phyloP scores from a whole-genome alignment of 2,113 vertebrate species.

The Gallinago jamesoni region DNA sequence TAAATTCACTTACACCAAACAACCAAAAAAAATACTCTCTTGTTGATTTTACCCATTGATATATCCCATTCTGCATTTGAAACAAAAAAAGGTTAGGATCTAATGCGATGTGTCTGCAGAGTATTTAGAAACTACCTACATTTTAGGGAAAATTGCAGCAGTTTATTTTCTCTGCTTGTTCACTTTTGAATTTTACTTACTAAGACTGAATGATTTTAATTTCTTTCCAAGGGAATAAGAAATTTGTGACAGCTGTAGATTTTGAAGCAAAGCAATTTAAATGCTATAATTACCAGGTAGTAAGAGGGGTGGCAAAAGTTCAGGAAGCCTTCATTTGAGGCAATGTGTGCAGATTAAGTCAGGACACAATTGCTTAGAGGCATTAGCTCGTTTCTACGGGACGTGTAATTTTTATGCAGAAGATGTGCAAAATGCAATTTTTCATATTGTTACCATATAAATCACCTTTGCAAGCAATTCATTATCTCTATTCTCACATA shows the following conservation, averaged over 20 bases:
- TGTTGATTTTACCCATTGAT: not conserved
- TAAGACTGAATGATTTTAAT: not conserved
- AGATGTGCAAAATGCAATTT: not conserved
- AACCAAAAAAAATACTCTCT: not conserved
- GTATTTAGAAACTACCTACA: not conserved
- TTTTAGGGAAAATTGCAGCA: not conserved
- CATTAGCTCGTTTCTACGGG: not conserved
- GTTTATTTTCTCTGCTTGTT: not conserved
- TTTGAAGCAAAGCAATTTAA: conserved; percentile 6
- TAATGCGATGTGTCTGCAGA: not conserved
- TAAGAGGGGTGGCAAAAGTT: not conserved
- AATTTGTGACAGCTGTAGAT: not conserved
- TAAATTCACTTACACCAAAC: not conserved
- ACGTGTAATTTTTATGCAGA: not conserved
- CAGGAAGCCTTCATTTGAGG: not conserved
- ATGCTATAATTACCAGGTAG: not conserved
- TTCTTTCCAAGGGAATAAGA: not conserved
- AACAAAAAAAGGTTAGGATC: not conserved
- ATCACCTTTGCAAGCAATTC: not conserved
- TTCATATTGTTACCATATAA: not conserved
- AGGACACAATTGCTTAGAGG: not conserved
- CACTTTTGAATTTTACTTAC: not conserved
- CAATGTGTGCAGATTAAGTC: not conserved
- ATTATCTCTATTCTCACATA: not conserved
- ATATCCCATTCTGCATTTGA: not conserved